A percentile compares a stretch with the other conserved stretches of the same genome.
phyloP scores from a whole-genome alignment of 2,113 vertebrate species.

The Sapajus apella region DNA sequence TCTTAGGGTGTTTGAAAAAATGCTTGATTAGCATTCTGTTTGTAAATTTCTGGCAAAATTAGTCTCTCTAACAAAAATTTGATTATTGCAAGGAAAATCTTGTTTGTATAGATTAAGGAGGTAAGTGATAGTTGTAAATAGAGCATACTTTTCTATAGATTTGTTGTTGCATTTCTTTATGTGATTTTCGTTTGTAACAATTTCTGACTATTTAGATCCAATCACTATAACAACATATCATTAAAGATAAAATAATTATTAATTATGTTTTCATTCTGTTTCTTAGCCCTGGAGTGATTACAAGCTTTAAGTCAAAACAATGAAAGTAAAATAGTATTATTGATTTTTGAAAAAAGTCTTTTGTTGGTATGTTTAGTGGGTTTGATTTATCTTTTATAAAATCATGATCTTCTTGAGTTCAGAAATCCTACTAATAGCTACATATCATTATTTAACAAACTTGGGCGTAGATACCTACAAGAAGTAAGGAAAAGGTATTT shows the following conservation, averaged over 20 bases:
- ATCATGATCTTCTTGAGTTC: neutral
- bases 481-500: neutral
- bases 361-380: neutral
- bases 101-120: neutral
- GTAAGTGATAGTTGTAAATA: neutral
- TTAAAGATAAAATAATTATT: conserved; percentile 11
- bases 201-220: neutral
- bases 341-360: neutral
- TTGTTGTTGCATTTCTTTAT: neutral
- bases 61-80: neutral
- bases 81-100: neutral
- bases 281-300: neutral
- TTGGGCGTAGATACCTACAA: neutral
- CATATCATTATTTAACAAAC: neutral
- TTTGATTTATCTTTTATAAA: conserved; percentile 17
- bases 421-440: neutral
- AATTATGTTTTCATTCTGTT: conserved; percentile 7
- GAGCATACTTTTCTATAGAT: neutral
- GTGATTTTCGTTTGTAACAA: neutral
- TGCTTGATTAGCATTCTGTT: neutral
- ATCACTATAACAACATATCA: neutral
- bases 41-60: neutral
- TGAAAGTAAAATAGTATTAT: neutral
- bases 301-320: neutral
- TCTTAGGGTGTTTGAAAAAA: neutral